Evolutionary conservation across 2,888 invertebrate species (phyloP).

Genomic region (Zeuzera pyrina): DNA sequence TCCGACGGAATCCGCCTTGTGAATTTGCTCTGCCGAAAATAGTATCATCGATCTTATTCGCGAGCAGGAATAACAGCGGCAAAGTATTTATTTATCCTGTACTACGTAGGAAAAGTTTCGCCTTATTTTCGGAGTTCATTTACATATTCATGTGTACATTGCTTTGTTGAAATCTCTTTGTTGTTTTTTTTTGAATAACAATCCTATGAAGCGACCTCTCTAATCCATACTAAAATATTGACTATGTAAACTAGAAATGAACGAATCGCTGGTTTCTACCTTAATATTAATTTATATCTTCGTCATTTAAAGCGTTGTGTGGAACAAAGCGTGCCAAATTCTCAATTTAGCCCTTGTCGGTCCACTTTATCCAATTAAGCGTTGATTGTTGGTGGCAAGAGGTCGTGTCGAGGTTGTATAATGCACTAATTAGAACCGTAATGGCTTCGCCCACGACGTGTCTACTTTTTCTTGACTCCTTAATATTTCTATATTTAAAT

Average conservation of each 20-base stretch:
- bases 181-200: no score
- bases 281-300: no score
- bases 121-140: slow-evolving; percentile 33
- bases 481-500: no score
- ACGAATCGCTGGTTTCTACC: no score
- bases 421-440: slow-evolving; percentile 56
- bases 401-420: slow-evolving; percentile 63
- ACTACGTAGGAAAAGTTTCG: slow-evolving; percentile 35
- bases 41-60: slow-evolving; percentile 65
- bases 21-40: slow-evolving; percentile 61
- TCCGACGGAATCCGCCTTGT: slow-evolving; percentile 63
- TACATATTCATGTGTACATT: slow-evolving; percentile 22
- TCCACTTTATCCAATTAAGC: slow-evolving; percentile 61
- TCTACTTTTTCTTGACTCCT: slow-evolving; percentile 25
- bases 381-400: slow-evolving; percentile 59
- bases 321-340: slow-evolving; percentile 30
- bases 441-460: slow-evolving; percentile 55
- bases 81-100: slow-evolving; percentile 47
- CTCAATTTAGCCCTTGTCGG: slow-evolving; percentile 46
- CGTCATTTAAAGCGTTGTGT: neutral
- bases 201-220: no score
- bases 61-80: slow-evolving; percentile 46
- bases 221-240: no score
- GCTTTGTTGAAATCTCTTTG: no score
- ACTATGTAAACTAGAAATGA: no score